phyloP scores from a whole-genome alignment of 2,888 invertebrate genomes.

The Escarpia spicata region DNA sequence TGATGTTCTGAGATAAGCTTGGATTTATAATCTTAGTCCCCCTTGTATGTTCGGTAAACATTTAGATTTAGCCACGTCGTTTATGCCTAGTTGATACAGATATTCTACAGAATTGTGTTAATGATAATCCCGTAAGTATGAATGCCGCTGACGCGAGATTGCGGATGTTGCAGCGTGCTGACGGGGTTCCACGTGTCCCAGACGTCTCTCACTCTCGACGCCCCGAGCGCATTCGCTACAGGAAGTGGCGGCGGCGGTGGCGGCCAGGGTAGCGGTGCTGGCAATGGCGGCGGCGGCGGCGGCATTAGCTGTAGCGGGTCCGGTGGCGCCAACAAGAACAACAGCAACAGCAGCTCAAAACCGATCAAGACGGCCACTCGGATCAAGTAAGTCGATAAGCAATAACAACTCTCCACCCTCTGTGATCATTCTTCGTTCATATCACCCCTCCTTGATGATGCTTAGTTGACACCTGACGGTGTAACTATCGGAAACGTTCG shows the following conservation, averaged over 20 bases:
- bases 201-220: not conserved
- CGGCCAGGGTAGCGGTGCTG: not conserved
- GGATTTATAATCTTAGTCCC: too few species aligned
- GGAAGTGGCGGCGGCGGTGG: not conserved
- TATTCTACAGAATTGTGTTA: too few species aligned
- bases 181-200: not conserved
- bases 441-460: too few species aligned
- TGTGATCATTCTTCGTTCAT: too few species aligned
- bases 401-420: too few species aligned
- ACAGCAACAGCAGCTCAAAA: not conserved
- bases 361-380: not conserved
- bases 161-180: not conserved
- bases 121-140: too few species aligned
- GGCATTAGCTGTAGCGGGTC: not conserved
- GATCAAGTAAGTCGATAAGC: not conserved
- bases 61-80: too few species aligned
- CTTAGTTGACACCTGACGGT: too few species aligned
- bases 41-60: too few species aligned
- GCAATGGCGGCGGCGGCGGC: not conserved
- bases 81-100: too few species aligned
- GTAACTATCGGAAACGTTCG: too few species aligned
- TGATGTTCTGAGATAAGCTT: too few species aligned
- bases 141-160: not conserved
- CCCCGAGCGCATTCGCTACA: not conserved
- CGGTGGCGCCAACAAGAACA: not conserved